These are phyloP conservation scores for Hepsetus odoe DNA, from an alignment of 2,113 vertebrate species.

Conservation along the genomic window DNA sequence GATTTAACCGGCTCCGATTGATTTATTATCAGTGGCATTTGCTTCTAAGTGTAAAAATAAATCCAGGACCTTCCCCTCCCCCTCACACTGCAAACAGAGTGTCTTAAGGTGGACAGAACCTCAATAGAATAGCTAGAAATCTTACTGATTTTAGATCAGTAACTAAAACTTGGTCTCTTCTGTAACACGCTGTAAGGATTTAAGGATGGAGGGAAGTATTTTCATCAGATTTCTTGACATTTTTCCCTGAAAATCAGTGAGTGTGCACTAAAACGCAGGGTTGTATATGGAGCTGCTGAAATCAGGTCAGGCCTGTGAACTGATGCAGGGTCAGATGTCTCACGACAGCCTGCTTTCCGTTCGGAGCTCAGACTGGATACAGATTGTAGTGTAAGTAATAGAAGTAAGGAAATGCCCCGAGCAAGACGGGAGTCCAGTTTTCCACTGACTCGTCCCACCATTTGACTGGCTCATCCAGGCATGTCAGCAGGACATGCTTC, in stretches of 20 bases:
- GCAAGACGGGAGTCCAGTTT: neutral
- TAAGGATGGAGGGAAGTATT: too few species aligned
- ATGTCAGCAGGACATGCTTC: neutral
- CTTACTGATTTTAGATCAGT: too few species aligned
- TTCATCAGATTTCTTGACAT: too few species aligned
- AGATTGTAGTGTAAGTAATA: neutral
- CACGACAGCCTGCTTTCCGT: neutral
- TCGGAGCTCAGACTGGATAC: neutral
- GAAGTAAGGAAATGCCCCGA: neutral
- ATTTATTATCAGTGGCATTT: neutral
- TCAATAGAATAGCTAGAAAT: too few species aligned
- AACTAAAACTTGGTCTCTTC: too few species aligned
- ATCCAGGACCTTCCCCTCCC: too few species aligned
- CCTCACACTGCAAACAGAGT: too few species aligned
- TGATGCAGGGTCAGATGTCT: neutral
- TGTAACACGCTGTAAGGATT: too few species aligned
- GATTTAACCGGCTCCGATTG: neutral
- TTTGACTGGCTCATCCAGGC: slow-evolving; percentile 19
- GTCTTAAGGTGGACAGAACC: too few species aligned
- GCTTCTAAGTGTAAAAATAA: neutral
- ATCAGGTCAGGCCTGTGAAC: neutral
- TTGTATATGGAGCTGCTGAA: neutral
- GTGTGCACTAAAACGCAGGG: neutral
- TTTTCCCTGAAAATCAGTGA: too few species aligned
- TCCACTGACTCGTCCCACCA: neutral